Evolutionary conservation across 2,888 invertebrate genomes (phyloP), one percentile per base, ranked within the genome.

Genomic region (Fragum whitleyi): DNA sequence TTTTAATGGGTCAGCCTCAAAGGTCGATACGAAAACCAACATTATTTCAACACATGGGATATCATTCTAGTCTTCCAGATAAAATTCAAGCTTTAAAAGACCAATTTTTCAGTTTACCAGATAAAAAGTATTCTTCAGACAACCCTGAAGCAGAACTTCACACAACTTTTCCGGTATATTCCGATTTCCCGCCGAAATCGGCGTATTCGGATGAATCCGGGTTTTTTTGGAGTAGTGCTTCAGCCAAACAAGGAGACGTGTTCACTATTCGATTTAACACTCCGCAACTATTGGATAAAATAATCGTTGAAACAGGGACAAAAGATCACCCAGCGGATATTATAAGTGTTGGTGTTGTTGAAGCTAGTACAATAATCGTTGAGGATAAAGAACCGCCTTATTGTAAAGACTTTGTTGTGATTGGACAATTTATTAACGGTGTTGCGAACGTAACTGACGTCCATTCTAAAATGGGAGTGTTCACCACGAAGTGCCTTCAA

Each of bases 131-230:
- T 73, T 88, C 90, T 28, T 92, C 92, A 19, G 88, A 90, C 67
- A 94, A 94, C 77, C 94, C 94, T 0, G 86, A 91, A 1, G 94
- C 94, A 0, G 92, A 92, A 65, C 85, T 94, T 3, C 89, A 89
- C 70, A 94, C 94, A 9, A 92, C 91, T 6, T 87, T 94, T 77
- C 77, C 86, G 29, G 85, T 90, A 7, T 92, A 91, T 83, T 88
- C 90, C 26, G 91, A 91, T 39, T 93, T 92, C 79, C 86, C 91
- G 19, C 92, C 93, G 19, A 88, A 91, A 42, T 86, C 91, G 28
- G 92, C 94, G 19, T 94, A 94, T 80, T 81, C 89, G 29, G 80
- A 88, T 0, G 86, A 90, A 0, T 92, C 92, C 16, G 93, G 94
- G 0, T 92, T 92, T 79, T 94, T 94, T 81, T 94, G 94, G 94